phyloP scores from a whole-genome alignment of 64 coral and sea anemone species.

The Porites australiensis region DNA sequence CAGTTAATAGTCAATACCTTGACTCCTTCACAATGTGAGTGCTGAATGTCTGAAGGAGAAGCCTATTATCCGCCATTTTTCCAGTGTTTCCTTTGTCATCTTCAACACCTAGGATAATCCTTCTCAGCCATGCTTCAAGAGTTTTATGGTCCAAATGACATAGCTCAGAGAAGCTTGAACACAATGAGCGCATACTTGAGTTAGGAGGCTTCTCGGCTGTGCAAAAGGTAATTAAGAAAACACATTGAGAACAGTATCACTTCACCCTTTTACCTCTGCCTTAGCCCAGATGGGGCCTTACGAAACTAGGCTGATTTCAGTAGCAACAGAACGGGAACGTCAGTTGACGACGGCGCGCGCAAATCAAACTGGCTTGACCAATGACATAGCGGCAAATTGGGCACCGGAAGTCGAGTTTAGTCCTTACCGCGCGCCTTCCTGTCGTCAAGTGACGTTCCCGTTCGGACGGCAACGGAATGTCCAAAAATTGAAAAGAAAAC shows the following conservation, averaged over 20 bases:
- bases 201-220: slow-evolving; percentile 91
- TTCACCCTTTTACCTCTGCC: too few species aligned
- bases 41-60: slow-evolving; percentile 86
- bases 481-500: too few species aligned
- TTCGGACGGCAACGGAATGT: too few species aligned
- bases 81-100: slow-evolving; percentile 96
- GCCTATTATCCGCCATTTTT: slow-evolving; percentile 99
- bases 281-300: too few species aligned
- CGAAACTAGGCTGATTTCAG: too few species aligned
- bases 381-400: too few species aligned
- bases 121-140: slow-evolving; percentile 86
- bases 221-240: background rate
- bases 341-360: too few species aligned
- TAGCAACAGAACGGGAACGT: too few species aligned
- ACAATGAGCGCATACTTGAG: slow-evolving; percentile 57
- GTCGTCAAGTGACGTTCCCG: too few species aligned
- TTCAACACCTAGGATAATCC: slow-evolving; percentile 89
- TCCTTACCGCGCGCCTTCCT: too few species aligned
- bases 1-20: slow-evolving; percentile 33
- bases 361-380: too few species aligned
- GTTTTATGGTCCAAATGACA: slow-evolving; percentile 20
- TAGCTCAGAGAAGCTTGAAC: slow-evolving; percentile 63
- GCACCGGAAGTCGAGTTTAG: too few species aligned
- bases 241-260: background rate
- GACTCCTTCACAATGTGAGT: slow-evolving; percentile 87